Evolutionary conservation across 2,797 vertebrate genomes (phyloP), one percentile per base, ranked within the genome.

Genomic region (Carapus acus): DNA sequence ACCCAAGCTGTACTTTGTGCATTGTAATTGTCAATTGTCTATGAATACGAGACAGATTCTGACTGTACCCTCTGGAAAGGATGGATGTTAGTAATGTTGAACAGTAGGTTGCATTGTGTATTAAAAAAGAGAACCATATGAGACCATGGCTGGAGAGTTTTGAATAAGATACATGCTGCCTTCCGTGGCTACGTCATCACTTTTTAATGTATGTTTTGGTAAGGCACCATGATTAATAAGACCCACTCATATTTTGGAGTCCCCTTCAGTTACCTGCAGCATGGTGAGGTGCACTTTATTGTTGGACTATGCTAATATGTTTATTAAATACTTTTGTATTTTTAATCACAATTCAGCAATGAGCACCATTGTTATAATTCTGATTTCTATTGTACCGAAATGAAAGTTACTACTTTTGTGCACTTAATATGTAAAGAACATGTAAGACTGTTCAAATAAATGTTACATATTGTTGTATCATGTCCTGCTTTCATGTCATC

Each of bases 401-500:
- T 65, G 67, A 59, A 66, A 58, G 39, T 65, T 62, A 61, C 23
- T 52, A 73, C 56, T 69, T 78, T 78, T 80, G 44, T 79, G 67
- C 81, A 68, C 82, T 82, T 74, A 63, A 52, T 69, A 78, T 82
- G 65, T 64, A 69, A 62, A 59, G 55, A 78, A 80, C 39, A 62
- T 77, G 69, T 77, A 62, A 62, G 73, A 67, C 20, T 68, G 76
- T 77, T 81, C 62, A 76, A 83, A 85, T 86, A 84, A 83, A 85
- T 76, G 75, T 72, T 69, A 50, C 48, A 80, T 56, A 64, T 73
- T 79, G 67, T 38, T 1, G 37, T 71, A 43, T 57, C 46, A 8
- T 73, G 63, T 78, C 47, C 3, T 73, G 15, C 9, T 72, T n/a
- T n/a, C 73, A 24, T 21, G 7, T 3, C 13, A 27, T 8, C 2